Conservation (phyloP, 1,140 invertebrate species). For the Scylla paramamosain region DNA sequence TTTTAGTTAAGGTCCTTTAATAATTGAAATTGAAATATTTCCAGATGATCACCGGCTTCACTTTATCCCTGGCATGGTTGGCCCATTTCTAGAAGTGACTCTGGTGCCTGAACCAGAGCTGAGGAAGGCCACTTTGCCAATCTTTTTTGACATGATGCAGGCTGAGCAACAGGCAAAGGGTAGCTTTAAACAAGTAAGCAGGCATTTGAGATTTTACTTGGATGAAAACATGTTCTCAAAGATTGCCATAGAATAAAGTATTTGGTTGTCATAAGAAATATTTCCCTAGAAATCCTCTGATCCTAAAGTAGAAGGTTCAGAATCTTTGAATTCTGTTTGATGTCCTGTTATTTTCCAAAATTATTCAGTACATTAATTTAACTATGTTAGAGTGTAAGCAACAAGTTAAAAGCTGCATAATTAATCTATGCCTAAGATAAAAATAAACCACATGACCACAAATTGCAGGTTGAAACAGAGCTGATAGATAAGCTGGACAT, state of each 20-base stretch:
- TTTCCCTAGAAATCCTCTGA: too few relatives aligned
- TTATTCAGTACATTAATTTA: too few relatives aligned
- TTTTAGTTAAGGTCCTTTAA: too few relatives aligned
- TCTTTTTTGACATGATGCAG: slow-evolving; percentile 99
- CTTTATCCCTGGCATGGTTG: slow-evolving; percentile 96
- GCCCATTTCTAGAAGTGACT: slow-evolving; percentile 96
- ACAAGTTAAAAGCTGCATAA: too few relatives aligned
- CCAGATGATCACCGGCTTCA: slow-evolving; percentile 90
- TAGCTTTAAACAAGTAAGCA: slow-evolving; percentile 87
- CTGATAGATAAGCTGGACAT: slow-evolving; percentile 96
- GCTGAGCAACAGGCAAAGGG: slow-evolving; percentile 91
- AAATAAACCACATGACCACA: background rate
- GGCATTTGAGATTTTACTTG: background rate
- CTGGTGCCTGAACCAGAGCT: slow-evolving; percentile 93
- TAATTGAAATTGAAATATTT: slow-evolving; percentile 26
- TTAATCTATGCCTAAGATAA: too few relatives aligned
- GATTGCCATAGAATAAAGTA: slow-evolving; percentile 57
- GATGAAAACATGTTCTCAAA: background rate
- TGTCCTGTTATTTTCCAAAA: too few relatives aligned
- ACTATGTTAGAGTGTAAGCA: too few relatives aligned
- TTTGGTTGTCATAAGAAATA: background rate
- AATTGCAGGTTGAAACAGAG: slow-evolving; percentile 89
- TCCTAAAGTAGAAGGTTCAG: too few relatives aligned
- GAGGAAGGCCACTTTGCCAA: slow-evolving; percentile 93
- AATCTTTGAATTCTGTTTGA: too few relatives aligned